Percentiles rank a stretch among this genome's conserved stretches.
These are phyloP conservation scores for Drosophila borealis DNA, from an alignment of 2,888 invertebrate genomes.

Conservation along the genomic window DNA sequence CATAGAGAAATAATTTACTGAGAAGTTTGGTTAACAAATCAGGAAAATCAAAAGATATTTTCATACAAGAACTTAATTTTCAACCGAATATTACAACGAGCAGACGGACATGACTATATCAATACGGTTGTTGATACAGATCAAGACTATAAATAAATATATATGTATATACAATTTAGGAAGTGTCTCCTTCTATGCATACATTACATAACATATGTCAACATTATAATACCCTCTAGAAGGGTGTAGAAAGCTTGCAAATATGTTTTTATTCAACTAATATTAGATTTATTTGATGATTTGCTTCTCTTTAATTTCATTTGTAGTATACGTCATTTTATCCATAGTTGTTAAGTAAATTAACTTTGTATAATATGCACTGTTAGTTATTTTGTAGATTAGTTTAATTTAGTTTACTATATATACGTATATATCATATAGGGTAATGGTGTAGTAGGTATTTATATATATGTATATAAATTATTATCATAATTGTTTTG, in stretches of 20 bases:
- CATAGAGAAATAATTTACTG: too few species aligned
- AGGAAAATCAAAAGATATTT: too few species aligned
- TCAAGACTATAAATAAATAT: too few species aligned
- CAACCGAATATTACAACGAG: too few species aligned
- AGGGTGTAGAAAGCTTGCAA: not conserved
- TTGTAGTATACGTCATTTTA: slow-evolving; percentile 61
- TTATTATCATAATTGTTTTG: slow-evolving; percentile 52
- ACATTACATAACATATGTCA: not conserved
- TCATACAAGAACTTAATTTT: too few species aligned
- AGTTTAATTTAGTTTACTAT: slow-evolving; percentile 36
- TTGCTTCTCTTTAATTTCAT: slow-evolving; percentile 59
- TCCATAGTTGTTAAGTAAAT: slow-evolving; percentile 34
- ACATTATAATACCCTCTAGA: not conserved
- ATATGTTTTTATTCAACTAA: slow-evolving; percentile 54
- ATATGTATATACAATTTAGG: too few species aligned
- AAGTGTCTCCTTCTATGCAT: too few species aligned
- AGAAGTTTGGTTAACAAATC: too few species aligned
- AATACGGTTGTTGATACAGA: too few species aligned
- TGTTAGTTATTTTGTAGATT: slow-evolving; percentile 40
- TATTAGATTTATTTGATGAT: slow-evolving; percentile 70
- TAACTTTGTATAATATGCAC: slow-evolving; percentile 53
- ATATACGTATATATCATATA: slow-evolving; percentile 29
- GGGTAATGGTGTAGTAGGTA: slow-evolving; percentile 23
- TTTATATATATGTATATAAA: slow-evolving; percentile 48
- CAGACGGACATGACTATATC: too few species aligned